Evolutionary conservation across 2,113 vertebrate species (phyloP).

Genomic region (Elephantulus edwardii): DNA sequence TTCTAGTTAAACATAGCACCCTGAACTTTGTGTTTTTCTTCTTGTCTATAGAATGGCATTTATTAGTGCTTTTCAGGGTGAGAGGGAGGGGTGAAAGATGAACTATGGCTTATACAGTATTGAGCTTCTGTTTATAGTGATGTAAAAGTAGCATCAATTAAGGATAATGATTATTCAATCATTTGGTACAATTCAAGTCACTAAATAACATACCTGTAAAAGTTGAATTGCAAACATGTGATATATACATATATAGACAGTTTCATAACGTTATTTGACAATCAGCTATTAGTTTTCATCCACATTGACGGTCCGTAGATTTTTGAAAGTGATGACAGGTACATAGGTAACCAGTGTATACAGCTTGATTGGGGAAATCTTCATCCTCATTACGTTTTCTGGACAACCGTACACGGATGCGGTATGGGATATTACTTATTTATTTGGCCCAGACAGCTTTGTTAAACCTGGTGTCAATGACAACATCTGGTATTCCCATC

Average conservation of each 20-base stretch:
- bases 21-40: neutral
- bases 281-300: too few relatives aligned
- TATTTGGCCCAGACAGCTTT: too few relatives aligned
- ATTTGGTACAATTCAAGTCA: neutral
- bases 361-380: too few relatives aligned
- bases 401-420: too few relatives aligned
- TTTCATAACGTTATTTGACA: too few relatives aligned
- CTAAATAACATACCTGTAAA: neutral
- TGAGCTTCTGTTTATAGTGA: neutral
- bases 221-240: neutral
- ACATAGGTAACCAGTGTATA: too few relatives aligned
- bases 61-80: neutral
- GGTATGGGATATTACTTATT: too few relatives aligned
- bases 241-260: neutral
- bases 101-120: neutral
- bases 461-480: too few relatives aligned
- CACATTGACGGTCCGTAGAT: too few relatives aligned
- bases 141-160: neutral
- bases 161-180: neutral
- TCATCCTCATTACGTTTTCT: too few relatives aligned
- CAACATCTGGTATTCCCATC: too few relatives aligned
- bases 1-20: neutral
- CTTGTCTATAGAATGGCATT: neutral
- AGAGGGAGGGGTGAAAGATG: neutral
- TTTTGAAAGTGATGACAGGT: too few relatives aligned